These are phyloP conservation scores for Diaphora mendica DNA, from an alignment of 2,888 invertebrate species.

Conservation along the genomic window DNA sequence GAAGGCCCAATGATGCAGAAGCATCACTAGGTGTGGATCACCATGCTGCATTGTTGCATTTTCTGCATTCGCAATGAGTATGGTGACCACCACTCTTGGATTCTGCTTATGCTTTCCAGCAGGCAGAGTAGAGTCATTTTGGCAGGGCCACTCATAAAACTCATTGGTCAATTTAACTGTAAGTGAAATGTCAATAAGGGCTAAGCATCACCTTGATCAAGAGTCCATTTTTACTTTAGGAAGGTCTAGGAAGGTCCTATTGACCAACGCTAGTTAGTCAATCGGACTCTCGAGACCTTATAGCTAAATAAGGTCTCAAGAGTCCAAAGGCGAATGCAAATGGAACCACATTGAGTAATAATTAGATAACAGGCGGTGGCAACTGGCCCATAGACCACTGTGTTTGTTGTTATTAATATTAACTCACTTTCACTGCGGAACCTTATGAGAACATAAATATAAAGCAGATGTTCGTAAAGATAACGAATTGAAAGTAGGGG, in stretches of 20 bases:
- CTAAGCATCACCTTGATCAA: conserved; percentile 59
- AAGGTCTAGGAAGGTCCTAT: too few relatives aligned
- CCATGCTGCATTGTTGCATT: too few relatives aligned
- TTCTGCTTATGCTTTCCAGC: too few relatives aligned
- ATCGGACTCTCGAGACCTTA: too few relatives aligned
- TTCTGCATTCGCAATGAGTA: too few relatives aligned
- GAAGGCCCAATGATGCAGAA: too few relatives aligned
- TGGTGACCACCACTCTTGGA: too few relatives aligned
- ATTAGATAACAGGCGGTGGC: conserved; percentile 68
- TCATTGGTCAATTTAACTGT: not conserved
- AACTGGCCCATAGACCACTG: conserved; percentile 55
- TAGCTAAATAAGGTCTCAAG: conserved; percentile 52
- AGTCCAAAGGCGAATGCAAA: conserved; percentile 66
- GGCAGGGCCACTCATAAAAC: not conserved
- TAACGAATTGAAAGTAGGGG: conserved; percentile 44
- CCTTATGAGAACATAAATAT: conserved; percentile 33
- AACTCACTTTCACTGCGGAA: conserved; percentile 69
- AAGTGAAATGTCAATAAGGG: not conserved
- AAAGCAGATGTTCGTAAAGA: conserved; percentile 38
- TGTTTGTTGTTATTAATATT: conserved; percentile 57
- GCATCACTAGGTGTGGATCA: too few relatives aligned
- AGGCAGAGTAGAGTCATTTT: too few relatives aligned
- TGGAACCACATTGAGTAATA: conserved; percentile 69
- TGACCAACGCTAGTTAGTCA: conserved; percentile 33
- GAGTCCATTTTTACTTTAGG: conserved; percentile 36